A percentile compares a stretch with the other conserved stretches of the same genome.
Conservation (phyloP, 2,797 vertebrate species). For the Adrianichthys oophorus region DNA sequence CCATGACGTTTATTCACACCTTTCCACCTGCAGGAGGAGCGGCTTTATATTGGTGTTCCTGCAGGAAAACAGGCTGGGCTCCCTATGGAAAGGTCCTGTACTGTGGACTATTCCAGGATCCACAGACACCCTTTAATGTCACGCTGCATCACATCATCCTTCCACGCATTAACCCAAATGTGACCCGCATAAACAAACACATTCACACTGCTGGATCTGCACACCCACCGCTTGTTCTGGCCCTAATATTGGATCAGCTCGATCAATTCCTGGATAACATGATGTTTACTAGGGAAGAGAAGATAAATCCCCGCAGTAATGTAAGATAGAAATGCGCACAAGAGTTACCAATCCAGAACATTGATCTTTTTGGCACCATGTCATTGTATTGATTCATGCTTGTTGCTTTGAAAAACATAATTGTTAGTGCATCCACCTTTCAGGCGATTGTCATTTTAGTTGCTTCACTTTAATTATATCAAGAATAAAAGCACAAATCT, state of each 20-base stretch:
- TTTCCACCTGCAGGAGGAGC: slow-evolving; percentile 19
- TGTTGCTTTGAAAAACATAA: not conserved
- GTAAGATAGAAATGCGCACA: not conserved
- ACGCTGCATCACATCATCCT: slow-evolving; percentile 65
- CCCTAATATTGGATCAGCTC: slow-evolving; percentile 15
- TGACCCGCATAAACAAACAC: no score
- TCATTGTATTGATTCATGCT: not conserved
- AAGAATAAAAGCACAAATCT: no score
- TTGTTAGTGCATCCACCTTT: no score
- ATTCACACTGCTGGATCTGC: slow-evolving; percentile 24
- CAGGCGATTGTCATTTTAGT: no score
- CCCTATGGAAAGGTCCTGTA: slow-evolving; percentile 27
- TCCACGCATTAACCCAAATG: no score
- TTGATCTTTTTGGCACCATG: not conserved
- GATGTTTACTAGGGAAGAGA: slow-evolving; percentile 6
- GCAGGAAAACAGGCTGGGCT: slow-evolving; percentile 36
- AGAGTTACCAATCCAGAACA: slow-evolving; percentile 2
- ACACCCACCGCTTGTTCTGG: slow-evolving; percentile 14
- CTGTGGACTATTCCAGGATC: slow-evolving; percentile 55
- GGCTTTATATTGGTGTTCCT: slow-evolving; percentile 15
- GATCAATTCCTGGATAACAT: slow-evolving; percentile 8
- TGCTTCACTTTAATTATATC: no score
- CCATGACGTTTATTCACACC: slow-evolving; percentile 36
- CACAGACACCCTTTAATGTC: slow-evolving; percentile 70
- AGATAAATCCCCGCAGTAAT: slow-evolving; percentile 8